Evolutionary conservation across 2,797 vertebrate genomes (phyloP), one percentile per base, ranked within the genome.

Genomic region (Chloroceryle amazona): DNA sequence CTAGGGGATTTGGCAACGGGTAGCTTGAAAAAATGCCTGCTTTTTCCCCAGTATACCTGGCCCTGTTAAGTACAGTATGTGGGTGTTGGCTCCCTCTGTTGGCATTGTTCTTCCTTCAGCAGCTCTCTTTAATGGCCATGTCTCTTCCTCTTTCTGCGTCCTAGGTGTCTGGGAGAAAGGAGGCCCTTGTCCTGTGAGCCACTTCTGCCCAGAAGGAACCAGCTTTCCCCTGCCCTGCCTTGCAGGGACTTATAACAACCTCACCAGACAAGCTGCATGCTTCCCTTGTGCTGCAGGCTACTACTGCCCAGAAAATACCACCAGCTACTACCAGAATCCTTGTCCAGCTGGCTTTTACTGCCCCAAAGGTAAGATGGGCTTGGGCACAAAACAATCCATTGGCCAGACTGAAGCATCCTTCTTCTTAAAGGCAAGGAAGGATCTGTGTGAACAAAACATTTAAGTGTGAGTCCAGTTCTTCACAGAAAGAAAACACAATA

Each of bases 261-360:
- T 99, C 71, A 98, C 98, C 8, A 98, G 98, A 57, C 99, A 99
- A 97, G 96, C 97, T 4, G 93, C 81, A 14, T 99, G 99, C 95
- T 98, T 97, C 60, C 95, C 93, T 66, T 99, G 99, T 88, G 98
- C 98, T 5, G 98, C 99, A 13, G 99, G 99, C 58, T 99, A 99
- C 96, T 99, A 98, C 96, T 99, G 99, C 93, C 99, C 99, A 18
- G 99, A 99, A 88, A 99, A 98, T 62, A 98, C 98, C 39, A 98
- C 90, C 72, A 98, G 98, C 97, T 99, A 99, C 93, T 98, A 93
- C 31, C 21, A 31, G 10, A 98, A 98, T 66, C 98, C 98, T 39
- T 99, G 99, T 57, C 99, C 98, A 1, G 97, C 99, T 42, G 99
- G 99, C n/a, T 99, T 99, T 96, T 99, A 99, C 98, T 99, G 99